A percentile compares a stretch with the other conserved stretches of the same genome.
Evolutionary conservation across 2,888 invertebrate species (phyloP).

Genomic region (Lochmaea capreae): DNA sequence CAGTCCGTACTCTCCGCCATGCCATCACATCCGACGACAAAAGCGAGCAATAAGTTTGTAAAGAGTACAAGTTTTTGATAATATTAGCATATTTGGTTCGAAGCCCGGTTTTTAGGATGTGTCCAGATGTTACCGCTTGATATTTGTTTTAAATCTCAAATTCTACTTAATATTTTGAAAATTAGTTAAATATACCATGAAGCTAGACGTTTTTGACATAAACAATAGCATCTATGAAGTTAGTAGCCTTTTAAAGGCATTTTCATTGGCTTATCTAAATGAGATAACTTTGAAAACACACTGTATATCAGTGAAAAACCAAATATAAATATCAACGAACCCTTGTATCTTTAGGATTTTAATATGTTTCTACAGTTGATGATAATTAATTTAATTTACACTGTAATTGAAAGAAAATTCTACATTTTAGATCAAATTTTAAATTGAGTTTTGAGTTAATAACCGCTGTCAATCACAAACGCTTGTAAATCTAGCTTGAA

Average conservation of each 20-base stretch:
- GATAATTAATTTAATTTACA: too few species aligned
- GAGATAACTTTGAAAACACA: too few species aligned
- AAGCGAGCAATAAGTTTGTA: slow-evolving; percentile 55
- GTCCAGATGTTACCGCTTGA: slow-evolving; percentile 20
- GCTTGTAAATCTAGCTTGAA: slow-evolving; percentile 28
- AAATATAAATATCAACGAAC: too few species aligned
- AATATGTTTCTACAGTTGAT: too few species aligned
- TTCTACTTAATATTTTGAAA: too few species aligned
- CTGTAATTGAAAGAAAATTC: background rate
- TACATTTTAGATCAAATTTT: slow-evolving; percentile 1
- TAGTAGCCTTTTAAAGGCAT: too few species aligned
- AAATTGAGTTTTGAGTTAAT: slow-evolving; percentile 1
- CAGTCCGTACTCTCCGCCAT: slow-evolving; percentile 51
- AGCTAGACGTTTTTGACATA: background rate
- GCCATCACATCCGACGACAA: slow-evolving; percentile 31
- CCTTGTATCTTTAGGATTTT: too few species aligned
- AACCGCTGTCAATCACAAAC: slow-evolving; percentile 35
- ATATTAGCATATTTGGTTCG: slow-evolving; percentile 59
- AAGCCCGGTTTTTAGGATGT: slow-evolving; percentile 9
- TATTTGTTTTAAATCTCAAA: slow-evolving; percentile 12
- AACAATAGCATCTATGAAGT: background rate
- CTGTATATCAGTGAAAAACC: too few species aligned
- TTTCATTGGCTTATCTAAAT: too few species aligned
- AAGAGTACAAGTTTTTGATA: slow-evolving; percentile 57
- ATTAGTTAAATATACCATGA: too few species aligned